Conservation (phyloP, 1,140 invertebrate genomes). For the Anagrus nilaparvatae region DNA sequence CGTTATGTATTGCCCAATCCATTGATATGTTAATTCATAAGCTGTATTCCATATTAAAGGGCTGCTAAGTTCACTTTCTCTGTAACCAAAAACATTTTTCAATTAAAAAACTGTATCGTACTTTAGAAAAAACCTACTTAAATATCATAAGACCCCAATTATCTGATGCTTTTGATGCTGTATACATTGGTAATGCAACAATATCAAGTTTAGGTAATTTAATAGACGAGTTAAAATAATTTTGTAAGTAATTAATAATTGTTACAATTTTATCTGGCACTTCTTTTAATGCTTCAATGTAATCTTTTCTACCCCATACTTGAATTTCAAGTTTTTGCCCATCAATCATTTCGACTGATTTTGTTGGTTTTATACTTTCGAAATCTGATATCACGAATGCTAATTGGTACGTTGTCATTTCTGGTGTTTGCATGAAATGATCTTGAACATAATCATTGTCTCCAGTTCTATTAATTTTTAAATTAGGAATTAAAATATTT, state of each 20-base stretch:
- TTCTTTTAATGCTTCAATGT: constrained; percentile 49
- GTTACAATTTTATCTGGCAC: constrained; percentile 52
- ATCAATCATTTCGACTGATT: constrained; percentile 28
- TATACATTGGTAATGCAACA: constrained; percentile 74
- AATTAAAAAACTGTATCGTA: not conserved
- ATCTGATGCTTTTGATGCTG: constrained; percentile 54
- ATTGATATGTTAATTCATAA: constrained; percentile 61
- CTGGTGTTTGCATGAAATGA: constrained; percentile 59
- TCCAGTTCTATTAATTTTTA: constrained; percentile 25
- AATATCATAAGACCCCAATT: constrained; percentile 69
- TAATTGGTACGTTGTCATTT: constrained; percentile 79
- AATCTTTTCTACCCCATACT: constrained; percentile 66
- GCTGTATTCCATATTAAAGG: constrained; percentile 49
- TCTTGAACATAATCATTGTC: constrained; percentile 49
- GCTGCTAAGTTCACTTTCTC: constrained; percentile 57
- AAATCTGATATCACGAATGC: constrained; percentile 73
- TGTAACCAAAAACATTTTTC: constrained; percentile 29
- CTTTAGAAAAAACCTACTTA: constrained; percentile 45
- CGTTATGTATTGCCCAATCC: constrained; percentile 62
- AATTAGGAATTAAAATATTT: not conserved
- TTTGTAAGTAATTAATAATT: constrained; percentile 55
- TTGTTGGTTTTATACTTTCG: constrained; percentile 30
- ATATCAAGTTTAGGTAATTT: constrained; percentile 69
- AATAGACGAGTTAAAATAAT: constrained; percentile 59
- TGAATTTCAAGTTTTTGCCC: constrained; percentile 39